Conservation (phyloP, 2,113 vertebrate species). For the Sander lucioperca region DNA sequence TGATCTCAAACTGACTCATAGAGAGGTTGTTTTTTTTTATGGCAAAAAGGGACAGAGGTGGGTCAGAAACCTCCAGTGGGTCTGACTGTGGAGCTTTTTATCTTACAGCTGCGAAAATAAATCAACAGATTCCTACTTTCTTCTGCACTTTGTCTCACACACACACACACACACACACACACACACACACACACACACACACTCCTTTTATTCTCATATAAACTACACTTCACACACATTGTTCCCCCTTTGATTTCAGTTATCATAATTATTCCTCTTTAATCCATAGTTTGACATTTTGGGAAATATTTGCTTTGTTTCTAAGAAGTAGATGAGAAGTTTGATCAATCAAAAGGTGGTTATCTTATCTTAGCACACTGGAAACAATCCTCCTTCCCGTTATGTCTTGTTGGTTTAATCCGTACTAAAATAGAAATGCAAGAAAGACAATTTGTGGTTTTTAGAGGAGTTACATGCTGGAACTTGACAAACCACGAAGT, state of each 20-base stretch:
- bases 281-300: not conserved
- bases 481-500: not conserved
- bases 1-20: slow-evolving; percentile 58
- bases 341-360: not conserved
- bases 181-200: not conserved
- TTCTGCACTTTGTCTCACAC: not conserved
- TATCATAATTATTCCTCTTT: not conserved
- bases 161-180: not conserved
- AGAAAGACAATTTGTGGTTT: not conserved
- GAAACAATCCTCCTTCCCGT: not conserved
- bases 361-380: not conserved
- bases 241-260: too few species aligned
- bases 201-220: not conserved
- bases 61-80: slow-evolving; percentile 2
- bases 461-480: not conserved
- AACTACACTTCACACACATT: not conserved
- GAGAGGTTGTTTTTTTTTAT: slow-evolving; percentile 7
- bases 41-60: slow-evolving; percentile 4
- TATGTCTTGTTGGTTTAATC: not conserved
- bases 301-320: not conserved
- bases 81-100: slow-evolving; percentile 16
- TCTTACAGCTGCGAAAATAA: slow-evolving; percentile 48
- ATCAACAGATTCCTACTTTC: not conserved
- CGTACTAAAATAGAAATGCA: not conserved
- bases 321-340: not conserved